Base-by-base conservation (phyloP, 2,797 vertebrate genomes). In the Chaenodraco wilsoni region DNA sequence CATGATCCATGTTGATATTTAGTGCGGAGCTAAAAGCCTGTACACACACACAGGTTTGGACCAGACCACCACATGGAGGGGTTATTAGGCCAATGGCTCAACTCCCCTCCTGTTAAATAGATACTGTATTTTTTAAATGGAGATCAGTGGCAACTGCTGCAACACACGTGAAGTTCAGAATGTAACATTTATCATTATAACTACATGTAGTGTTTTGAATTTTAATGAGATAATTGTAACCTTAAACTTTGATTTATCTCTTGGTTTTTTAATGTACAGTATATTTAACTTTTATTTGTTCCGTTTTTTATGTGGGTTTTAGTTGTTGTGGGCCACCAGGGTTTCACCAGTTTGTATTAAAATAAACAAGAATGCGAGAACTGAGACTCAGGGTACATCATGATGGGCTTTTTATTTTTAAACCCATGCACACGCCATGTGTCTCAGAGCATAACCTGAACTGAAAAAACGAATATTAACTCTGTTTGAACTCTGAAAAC, bases 1-100 rank as follows among this genome's bases (percentile, higher is more conserved):
- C 75, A 69, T 84, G 84, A 27, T 27, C 23, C 75, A 71, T 84
- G 84, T 83, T 88, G 69, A 82, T 85, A 72, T 81, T 86, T 76
- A 68, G 78, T 33, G 1, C 7, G 9, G 27, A 9, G 63, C 74
- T 72, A 68, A 84, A 82, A 65, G 50, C 33, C 16, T 40, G 1
- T 21, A 60, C 57, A 73, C 71, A 49, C 17, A 49, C 37, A 65
- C 55, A 31, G 41, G 48, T 72, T 69, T 69, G 21, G 70, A 57
- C 52, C 4, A 67, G 69, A 63, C 15, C 10, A 56, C 61, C 76
- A 78, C 81, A 76, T 83, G 83, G 81, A 82, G 55, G 48, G 83
- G 70, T 75, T 69, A 77, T 79, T 64, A 75, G 69, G 63, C 51
- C 71, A 46, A 69, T 69, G 31, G 9, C 72, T 74, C 40, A 52